These are phyloP conservation scores for Probosciger aterrimus DNA, from an alignment of 2,113 vertebrate genomes.

Conservation along the genomic window DNA sequence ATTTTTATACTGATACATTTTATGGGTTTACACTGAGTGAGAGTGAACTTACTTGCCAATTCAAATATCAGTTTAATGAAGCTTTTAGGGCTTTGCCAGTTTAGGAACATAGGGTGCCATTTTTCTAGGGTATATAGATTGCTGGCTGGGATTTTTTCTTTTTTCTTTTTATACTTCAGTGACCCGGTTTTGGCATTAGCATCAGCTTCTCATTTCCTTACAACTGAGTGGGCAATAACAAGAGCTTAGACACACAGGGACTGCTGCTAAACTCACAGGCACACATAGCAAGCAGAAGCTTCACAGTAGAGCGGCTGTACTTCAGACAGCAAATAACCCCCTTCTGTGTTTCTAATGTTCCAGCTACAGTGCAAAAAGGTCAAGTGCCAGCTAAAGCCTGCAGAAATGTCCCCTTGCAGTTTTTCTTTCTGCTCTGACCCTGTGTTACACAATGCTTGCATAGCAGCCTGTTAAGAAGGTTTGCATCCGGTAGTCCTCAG, in stretches of 20 bases:
- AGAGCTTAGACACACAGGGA: not conserved
- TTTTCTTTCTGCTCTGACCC: accelerated
- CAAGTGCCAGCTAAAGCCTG: not conserved
- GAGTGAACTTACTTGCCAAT: not conserved
- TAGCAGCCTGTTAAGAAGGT: not conserved
- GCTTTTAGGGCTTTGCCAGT: not conserved
- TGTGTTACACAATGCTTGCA: not conserved
- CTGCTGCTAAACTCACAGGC: conserved; percentile 4
- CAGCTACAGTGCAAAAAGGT: not conserved
- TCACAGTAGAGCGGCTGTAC: not conserved
- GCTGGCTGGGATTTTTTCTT: not conserved
- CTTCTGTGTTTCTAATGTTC: not conserved
- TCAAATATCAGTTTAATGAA: not conserved
- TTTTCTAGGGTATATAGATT: not conserved
- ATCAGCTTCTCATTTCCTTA: not conserved
- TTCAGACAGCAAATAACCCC: not conserved
- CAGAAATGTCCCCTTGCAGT: not conserved
- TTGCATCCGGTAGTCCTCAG: accelerated
- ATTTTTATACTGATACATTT: not conserved
- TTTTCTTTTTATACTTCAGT: conserved; percentile 2
- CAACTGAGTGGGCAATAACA: conserved; percentile 24
- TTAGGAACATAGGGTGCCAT: not conserved
- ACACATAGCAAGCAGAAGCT: not conserved
- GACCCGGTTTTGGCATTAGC: not conserved
- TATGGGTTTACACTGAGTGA: not conserved